Evolutionary conservation across 2,797 vertebrate genomes (phyloP), one percentile per base, ranked within the genome.

Genomic region (Tenualosa ilisha): DNA sequence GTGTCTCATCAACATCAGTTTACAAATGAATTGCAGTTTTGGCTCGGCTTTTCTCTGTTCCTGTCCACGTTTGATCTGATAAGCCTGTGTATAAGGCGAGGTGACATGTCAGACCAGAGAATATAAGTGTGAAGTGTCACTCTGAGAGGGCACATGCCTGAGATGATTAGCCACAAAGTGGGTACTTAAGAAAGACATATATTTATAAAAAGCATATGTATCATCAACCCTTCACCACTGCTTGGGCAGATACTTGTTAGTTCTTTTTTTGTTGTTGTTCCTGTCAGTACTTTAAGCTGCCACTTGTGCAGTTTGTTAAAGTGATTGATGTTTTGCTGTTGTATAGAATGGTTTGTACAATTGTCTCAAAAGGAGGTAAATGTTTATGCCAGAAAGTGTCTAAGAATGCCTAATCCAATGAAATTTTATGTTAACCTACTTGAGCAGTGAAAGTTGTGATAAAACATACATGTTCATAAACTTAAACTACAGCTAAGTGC

Each of bases 61-160:
- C 68, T 79, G 20, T 79, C 15, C 40, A 79, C 5, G 40, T 22
- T 79, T 79, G 37, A 79, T 79, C 72, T 79, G 72, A 79, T 79
- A 46, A 40, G 37, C 40, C 26, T 20, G 37, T 43, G 1, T 43
- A 17, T 79, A 79, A 43, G 72, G 72, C 72, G 8, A 46, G 2
- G 72, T 8, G 72, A 79, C 46, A 22, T 37, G 7, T 79, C 72
- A 79, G 37, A 9, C 20, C 17, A 46, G 40, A 46, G 72, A 79
- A 79, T 79, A 43, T 17, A 7, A 75, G 15, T 79, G 72, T 79
- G 72, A 46, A 79, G 72, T 79, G 40, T 79, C 72, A 43, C 72
- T 46, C 72, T 46, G 37, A 79, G 72, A 17, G 72, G 37, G 72
- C 40, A 46, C 22, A 79, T 46, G 12, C 17, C 40, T 46, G 24